phyloP scores from a whole-genome alignment of 92 coral and sea anemone species.

The Zoanthus sociatus region DNA sequence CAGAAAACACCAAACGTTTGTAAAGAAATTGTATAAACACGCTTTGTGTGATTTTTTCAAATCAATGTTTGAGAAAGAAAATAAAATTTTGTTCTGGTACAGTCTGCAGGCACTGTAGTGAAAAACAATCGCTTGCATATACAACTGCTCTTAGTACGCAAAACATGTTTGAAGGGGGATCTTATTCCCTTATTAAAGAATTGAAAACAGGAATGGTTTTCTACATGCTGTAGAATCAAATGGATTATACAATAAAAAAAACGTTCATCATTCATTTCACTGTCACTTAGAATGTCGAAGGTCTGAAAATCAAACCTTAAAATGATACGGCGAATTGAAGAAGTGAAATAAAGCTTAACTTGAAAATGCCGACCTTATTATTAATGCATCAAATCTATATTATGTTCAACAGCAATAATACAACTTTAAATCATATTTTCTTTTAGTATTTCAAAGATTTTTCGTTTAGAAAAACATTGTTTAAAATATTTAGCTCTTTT shows the following conservation, averaged over 20 bases:
- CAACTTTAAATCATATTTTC: neutral
- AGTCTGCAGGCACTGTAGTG: slow-evolving; percentile 24
- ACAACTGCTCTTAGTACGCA: slow-evolving; percentile 22
- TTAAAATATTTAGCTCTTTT: neutral
- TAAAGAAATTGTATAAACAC: neutral
- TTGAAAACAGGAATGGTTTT: neutral
- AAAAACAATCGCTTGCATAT: slow-evolving; percentile 15
- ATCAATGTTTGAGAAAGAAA: neutral
- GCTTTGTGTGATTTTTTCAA: neutral
- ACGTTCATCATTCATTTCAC: neutral
- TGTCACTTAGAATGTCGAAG: neutral
- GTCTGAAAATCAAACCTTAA: neutral
- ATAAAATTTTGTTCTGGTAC: slow-evolving; percentile 8
- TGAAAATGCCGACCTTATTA: neutral
- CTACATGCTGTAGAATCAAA: neutral
- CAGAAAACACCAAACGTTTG: neutral
- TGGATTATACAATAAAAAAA: neutral
- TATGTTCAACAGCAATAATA: neutral
- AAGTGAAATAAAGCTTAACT: neutral
- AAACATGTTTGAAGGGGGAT: neutral
- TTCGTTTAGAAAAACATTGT: neutral
- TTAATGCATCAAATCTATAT: neutral
- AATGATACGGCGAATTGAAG: neutral
- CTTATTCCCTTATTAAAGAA: neutral
- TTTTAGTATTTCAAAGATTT: neutral